Conservation (phyloP, 2,113 vertebrate genomes). For the Pseudonaja textilis region DNA sequence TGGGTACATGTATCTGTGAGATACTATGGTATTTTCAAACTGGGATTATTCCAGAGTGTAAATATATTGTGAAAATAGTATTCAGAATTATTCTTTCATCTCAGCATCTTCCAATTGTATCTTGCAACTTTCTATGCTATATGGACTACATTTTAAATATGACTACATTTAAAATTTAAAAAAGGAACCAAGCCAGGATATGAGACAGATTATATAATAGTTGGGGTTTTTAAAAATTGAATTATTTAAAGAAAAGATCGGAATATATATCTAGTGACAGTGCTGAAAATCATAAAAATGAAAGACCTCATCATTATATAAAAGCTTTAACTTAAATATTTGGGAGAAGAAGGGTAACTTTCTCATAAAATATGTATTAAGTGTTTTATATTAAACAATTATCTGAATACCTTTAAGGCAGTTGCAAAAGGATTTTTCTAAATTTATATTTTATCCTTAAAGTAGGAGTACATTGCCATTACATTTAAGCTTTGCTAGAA, state of each 20-base stretch:
- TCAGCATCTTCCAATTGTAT: neutral
- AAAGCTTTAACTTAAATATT: neutral
- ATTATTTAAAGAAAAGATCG: neutral
- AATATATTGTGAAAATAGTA: neutral
- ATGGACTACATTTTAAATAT: neutral
- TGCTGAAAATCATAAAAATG: neutral
- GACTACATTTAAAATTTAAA: neutral
- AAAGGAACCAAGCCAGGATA: neutral
- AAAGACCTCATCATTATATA: neutral
- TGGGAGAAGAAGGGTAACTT: neutral
- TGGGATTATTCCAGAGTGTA: neutral
- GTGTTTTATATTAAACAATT: neutral
- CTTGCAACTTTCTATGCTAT: neutral
- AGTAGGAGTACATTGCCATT: neutral
- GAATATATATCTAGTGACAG: neutral
- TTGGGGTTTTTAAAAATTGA: neutral
- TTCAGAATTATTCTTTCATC: neutral
- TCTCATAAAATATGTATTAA: neutral
- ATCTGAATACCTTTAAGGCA: neutral
- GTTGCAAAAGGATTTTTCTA: neutral
- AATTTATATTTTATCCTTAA: neutral
- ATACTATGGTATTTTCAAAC: neutral
- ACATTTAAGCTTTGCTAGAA: neutral
- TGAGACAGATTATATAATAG: neutral
- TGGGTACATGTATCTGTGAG: neutral